phyloP scores from a whole-genome alignment of 2,113 vertebrate species.

The Carettochelys insculpta region DNA sequence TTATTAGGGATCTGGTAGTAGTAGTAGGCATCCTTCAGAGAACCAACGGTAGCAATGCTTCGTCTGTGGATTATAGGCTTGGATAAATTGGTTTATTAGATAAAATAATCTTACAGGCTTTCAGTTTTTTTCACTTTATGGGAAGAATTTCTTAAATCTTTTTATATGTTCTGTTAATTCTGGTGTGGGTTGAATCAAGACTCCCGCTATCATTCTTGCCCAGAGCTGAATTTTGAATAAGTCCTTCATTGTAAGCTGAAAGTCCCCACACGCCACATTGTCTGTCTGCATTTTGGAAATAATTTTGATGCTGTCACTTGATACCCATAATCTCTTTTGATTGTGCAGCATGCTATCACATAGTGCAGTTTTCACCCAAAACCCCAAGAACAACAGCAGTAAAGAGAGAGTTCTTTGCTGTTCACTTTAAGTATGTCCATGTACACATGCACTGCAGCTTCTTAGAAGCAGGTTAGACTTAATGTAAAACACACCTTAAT shows the following conservation, averaged over 20 bases:
- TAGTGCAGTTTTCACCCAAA: background rate
- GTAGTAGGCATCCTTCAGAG: too few relatives aligned
- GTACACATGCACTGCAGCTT: background rate
- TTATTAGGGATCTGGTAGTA: background rate
- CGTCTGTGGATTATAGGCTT: background rate
- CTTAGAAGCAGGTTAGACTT: background rate
- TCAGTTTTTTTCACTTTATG: too few relatives aligned
- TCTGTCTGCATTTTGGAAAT: background rate
- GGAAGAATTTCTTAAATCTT: background rate
- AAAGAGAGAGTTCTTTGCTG: background rate
- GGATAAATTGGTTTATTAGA: background rate
- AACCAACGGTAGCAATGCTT: background rate
- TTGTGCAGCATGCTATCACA: background rate
- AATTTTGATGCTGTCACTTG: background rate
- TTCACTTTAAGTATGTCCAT: background rate
- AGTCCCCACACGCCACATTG: too few relatives aligned
- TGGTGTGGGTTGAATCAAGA: background rate
- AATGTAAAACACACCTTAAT: background rate
- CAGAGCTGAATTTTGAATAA: background rate
- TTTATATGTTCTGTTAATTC: background rate
- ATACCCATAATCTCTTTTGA: accelerated
- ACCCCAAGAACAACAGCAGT: background rate
- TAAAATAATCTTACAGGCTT: background rate
- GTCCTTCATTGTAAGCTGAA: background rate
- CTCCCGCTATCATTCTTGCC: background rate